Percentiles rank a stretch among this genome's conserved stretches.
These are phyloP conservation scores for Plectropomus leopardus DNA, from an alignment of 2,113 vertebrate species.

Conservation along the genomic window DNA sequence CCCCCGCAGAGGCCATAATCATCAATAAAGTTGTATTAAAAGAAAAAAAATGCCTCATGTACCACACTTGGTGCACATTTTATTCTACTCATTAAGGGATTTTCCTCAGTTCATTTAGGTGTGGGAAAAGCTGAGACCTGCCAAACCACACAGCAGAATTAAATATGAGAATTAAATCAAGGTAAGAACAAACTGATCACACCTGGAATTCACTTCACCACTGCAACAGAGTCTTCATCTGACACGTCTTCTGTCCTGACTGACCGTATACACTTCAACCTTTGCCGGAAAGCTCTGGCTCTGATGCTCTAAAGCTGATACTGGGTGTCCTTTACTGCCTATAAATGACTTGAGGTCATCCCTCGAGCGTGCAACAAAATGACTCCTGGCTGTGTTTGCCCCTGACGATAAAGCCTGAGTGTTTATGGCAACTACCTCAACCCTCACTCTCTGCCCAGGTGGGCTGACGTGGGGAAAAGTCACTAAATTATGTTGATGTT, in stretches of 20 bases:
- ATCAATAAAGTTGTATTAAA: not conserved
- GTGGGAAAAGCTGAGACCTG: constrained; percentile 50
- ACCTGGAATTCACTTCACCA: not conserved
- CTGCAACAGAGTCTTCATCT: not conserved
- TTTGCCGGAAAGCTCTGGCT: constrained; percentile 52
- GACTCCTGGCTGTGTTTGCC: constrained; percentile 52
- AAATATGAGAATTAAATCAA: constrained; percentile 12
- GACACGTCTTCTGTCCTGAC: constrained; percentile 32
- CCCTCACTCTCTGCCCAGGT: constrained; percentile 55
- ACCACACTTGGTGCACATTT: not conserved
- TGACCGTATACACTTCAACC: constrained; percentile 54
- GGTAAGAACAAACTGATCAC: constrained; percentile 12
- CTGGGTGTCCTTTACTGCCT: constrained; percentile 72
- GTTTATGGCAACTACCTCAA: constrained; percentile 69
- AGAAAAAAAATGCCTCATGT: not conserved
- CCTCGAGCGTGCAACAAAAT: constrained; percentile 71
- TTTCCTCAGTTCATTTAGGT: constrained; percentile 5
- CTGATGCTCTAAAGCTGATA: constrained; percentile 67
- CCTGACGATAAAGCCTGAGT: constrained; percentile 63
- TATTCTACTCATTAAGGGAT: not conserved
- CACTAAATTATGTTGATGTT: constrained; percentile 45
- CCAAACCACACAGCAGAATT: constrained; percentile 48
- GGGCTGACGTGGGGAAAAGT: constrained; percentile 38
- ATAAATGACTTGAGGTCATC: constrained; percentile 80
- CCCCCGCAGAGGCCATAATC: not conserved